phyloP scores from a whole-genome alignment of 2,797 vertebrate genomes.

The Gymnopithys bicolor region DNA sequence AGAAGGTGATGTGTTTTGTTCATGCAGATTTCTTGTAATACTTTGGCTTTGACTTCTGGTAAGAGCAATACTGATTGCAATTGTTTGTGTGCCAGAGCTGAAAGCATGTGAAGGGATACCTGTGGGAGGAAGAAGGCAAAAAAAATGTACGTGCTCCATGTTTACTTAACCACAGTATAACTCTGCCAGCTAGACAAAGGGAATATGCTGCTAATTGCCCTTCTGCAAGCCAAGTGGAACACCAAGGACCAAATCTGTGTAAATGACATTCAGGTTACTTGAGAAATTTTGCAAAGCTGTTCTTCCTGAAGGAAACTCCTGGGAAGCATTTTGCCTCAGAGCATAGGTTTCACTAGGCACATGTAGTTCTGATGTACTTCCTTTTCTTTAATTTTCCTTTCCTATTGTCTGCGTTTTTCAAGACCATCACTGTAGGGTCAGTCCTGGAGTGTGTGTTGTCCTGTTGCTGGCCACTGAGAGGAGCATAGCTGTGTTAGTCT shows the following conservation, averaged over 20 bases:
- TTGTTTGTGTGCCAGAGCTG: not conserved
- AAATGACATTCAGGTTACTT: constrained; percentile 17
- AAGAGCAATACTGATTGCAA: not conserved
- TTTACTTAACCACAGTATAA: constrained; percentile 19
- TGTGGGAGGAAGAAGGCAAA: constrained; percentile 20
- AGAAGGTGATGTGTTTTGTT: not conserved
- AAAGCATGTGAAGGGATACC: not conserved
- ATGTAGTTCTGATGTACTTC: not conserved
- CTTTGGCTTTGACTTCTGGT: not conserved
- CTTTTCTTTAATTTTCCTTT: not conserved
- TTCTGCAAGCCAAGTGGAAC: not conserved
- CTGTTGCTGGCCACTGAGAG: not conserved
- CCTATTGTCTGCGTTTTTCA: not conserved
- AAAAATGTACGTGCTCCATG: not conserved
- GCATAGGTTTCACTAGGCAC: not conserved
- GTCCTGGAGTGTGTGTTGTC: not conserved
- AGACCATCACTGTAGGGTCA: not conserved
- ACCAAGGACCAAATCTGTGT: not conserved
- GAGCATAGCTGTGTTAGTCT: not conserved
- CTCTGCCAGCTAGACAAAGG: constrained; percentile 19
- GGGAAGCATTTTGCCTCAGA: not conserved
- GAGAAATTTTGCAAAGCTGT: not conserved
- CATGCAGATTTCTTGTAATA: not conserved
- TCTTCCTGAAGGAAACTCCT: not conserved
- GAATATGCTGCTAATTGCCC: not conserved